These are phyloP conservation scores for Acanthosoma haemorrhoidale DNA, from an alignment of 2,888 invertebrate genomes.

Conservation along the genomic window DNA sequence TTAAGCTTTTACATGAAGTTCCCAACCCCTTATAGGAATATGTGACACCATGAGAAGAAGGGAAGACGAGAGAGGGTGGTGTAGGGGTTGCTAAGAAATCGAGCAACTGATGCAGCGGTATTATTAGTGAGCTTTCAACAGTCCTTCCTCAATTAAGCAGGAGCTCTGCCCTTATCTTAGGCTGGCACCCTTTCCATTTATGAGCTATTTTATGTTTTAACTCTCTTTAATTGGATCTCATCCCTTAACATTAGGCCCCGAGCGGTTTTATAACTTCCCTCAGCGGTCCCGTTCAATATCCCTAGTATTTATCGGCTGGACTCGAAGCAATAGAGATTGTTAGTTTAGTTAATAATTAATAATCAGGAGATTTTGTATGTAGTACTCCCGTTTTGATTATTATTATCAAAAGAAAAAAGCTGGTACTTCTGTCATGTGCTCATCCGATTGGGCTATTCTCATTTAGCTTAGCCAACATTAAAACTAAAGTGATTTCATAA, in stretches of 20 bases:
- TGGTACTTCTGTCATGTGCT: too few relatives aligned
- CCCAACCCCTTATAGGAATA: too few relatives aligned
- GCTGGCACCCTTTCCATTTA: constrained; percentile 18
- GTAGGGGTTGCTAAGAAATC: not conserved
- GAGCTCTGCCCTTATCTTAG: constrained; percentile 10
- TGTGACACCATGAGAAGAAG: not conserved
- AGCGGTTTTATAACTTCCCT: constrained; percentile 18
- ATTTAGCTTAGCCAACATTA: too few relatives aligned
- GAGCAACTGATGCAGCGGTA: not conserved
- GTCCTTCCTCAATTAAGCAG: constrained; percentile 8
- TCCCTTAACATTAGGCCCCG: constrained; percentile 9
- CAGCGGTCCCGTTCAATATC: not conserved
- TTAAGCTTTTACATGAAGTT: too few relatives aligned
- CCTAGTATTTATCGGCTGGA: too few relatives aligned
- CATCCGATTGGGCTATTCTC: too few relatives aligned
- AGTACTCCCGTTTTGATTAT: too few relatives aligned
- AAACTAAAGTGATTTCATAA: too few relatives aligned
- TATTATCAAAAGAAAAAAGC: too few relatives aligned
- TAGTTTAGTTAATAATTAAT: too few relatives aligned
- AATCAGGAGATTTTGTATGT: too few relatives aligned
- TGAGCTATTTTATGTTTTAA: constrained; percentile 24
- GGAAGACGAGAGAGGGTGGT: not conserved
- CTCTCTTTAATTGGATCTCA: constrained; percentile 25
- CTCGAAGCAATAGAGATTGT: too few relatives aligned
- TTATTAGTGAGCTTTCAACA: not conserved